Base-by-base conservation (phyloP, 2,797 vertebrate genomes). In the Arctocebus calabarensis region DNA sequence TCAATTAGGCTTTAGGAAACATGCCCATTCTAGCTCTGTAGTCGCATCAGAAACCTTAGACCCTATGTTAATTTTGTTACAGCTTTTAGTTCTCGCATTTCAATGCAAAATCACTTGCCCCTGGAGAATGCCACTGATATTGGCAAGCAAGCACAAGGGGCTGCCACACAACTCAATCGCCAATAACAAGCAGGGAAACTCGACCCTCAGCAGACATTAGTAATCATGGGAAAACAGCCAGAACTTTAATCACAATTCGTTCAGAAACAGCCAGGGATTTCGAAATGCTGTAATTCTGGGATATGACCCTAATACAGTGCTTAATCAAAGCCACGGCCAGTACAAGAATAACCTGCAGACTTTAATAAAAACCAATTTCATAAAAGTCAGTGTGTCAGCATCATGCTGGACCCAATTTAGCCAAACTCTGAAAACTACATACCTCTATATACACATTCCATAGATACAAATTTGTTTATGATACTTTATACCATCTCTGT, bases 221-320 rank as follows among this genome's bases (percentile, higher is more conserved):
- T 23, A 92, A 98, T 91, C 90, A 97, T 59, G 93, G 98, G 98
- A 94, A 97, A 98, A 97, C 90, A 98, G 98, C 96, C 98, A 98
- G 97, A 96, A 97, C 96, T 98, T 98, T 98, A 98, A 98, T 98
- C 98, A 98, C 98, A 94, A 97, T 95, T 98, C 98, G 97, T 98
- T 98, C 98, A 97, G 97, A 98, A 62, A 91, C 95, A 97, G 98
- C 96, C 97, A 97, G 98, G 98, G 98, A 98, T 98, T 98, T 97
- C 0, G n/a, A 98, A 98, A 98, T 1, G 96, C 92, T 98, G 97
- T 97, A 98, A 98, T 98, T 98, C 95, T 70, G 97, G 97, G 97
- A 98, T 98, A 97, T 97, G 98, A 98, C 98, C 98, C 97, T 98
- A 98, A 98, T 96, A 97, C 93, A 87, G 96, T 79, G 97, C 97